Evolutionary conservation across 1,140 invertebrate species (phyloP).

Genomic region (Drosophila arizonae): DNA sequence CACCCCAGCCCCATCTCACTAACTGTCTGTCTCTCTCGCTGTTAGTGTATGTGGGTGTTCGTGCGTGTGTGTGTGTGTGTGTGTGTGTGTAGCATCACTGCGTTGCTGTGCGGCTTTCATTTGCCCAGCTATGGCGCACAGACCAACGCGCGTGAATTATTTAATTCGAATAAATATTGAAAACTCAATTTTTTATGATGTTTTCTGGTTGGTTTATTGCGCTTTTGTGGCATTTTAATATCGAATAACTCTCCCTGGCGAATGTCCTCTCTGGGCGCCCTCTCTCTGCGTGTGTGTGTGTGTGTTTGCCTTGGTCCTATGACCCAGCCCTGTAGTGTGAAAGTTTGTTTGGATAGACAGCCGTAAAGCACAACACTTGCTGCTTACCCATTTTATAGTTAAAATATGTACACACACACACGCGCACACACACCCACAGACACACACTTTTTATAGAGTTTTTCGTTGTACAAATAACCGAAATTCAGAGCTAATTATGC

Average conservation of each 20-base stretch:
- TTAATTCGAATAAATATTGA: conserved; percentile 80
- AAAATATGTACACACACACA: neutral
- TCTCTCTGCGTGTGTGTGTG: neutral
- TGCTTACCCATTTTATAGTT: conserved; percentile 5
- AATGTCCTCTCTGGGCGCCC: neutral
- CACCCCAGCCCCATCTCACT: neutral
- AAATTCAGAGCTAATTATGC: conserved; percentile 3
- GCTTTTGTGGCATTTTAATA: conserved; percentile 69
- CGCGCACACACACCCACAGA: neutral
- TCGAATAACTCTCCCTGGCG: conserved; percentile 47
- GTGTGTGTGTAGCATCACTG: conserved; percentile 5
- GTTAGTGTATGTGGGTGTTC: no score
- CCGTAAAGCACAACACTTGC: conserved; percentile 13
- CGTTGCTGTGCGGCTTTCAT: conserved; percentile 32
- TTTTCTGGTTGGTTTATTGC: conserved; percentile 77
- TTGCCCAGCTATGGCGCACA: conserved; percentile 21
- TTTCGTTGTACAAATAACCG: neutral
- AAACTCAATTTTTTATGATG: conserved; percentile 78
- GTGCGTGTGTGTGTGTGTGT: neutral
- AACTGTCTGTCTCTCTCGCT: neutral
- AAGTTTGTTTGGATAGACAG: conserved; percentile 1
- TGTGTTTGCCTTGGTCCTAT: conserved; percentile 3
- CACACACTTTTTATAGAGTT: neutral
- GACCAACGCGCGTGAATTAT: conserved; percentile 68
- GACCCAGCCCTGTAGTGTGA: neutral